Evolutionary conservation across 2,113 vertebrate species (phyloP), one percentile per base, ranked within the genome.

Genomic region (Spheniscus mendiculus): DNA sequence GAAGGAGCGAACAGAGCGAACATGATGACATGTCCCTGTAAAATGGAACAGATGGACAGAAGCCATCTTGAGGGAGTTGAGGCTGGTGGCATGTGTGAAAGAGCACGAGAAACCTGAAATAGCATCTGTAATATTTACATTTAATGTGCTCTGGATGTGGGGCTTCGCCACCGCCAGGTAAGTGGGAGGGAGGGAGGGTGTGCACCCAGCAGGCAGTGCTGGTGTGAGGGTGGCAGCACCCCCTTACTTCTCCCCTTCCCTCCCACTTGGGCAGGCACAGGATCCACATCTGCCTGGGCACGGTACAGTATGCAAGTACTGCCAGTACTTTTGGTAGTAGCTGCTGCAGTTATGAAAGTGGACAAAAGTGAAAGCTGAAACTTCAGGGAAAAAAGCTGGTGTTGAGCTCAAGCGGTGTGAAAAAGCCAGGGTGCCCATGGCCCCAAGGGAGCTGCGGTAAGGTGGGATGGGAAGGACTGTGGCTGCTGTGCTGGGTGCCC

Each of bases 261-360:
- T 80, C n/a, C 14, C 29, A 19, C 10, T 26, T 3, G 4, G 25
- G 45, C 40, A 50, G n/a, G 53, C 34, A n/a, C 26, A 25, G 52
- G 44, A 23, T 14, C 42, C 44, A 6, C 1, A 0, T 23, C 32
- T 63, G 27, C 59, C 65, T 55, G 59, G 52, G 22, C 8, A 34
- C 1, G 0, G 23, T 3, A 9, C 1, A 1, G 32, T 1, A 2
- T 42, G 44, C 1, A 4, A 63, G 62, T 4, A 1, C 20, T 59
- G 40, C 47, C 67, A 36, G 23, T 55, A 15, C 49, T 66, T 52
- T 25, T 40, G 29, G 30, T n/a, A 52, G 12, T 0, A n/a, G 26
- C 23, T 53, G 23, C 50, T 38, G 59, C 59, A 34, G 15, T 12
- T 19, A 10, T 3, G 32, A 23, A 89, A 49, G 10, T 11, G 49